Percentiles rank a stretch among this genome's conserved stretches.
Conservation (phyloP, 2,888 invertebrate genomes). For the Stenoptilia bipunctidactyla region DNA sequence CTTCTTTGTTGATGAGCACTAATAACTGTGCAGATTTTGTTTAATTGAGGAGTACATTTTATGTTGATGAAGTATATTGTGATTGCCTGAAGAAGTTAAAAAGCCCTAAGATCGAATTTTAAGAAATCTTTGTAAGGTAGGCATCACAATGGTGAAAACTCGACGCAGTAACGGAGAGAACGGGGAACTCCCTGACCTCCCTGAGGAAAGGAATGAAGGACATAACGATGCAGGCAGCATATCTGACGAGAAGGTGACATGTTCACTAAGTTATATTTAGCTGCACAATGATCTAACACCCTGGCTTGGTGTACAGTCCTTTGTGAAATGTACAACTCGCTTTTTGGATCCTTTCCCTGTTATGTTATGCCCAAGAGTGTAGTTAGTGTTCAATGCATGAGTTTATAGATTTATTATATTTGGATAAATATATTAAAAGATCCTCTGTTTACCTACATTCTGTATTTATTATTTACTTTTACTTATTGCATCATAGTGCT, state of each 20-base stretch:
- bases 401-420: conserved; percentile 22
- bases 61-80: too few species aligned
- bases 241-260: conserved; percentile 63
- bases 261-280: conserved; percentile 32
- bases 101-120: too few species aligned
- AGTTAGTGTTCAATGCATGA: conserved; percentile 34
- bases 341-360: not conserved
- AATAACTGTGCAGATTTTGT: too few species aligned
- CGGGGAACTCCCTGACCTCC: conserved; percentile 37
- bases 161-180: conserved; percentile 68
- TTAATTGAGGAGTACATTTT: too few species aligned
- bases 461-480: not conserved
- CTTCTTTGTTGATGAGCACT: not conserved
- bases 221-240: conserved; percentile 61
- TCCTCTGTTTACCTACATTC: not conserved
- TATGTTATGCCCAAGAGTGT: not conserved
- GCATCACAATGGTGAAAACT: conserved; percentile 67
- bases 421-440: not conserved
- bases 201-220: conserved; percentile 59
- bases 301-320: conserved; percentile 31
- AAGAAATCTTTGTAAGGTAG: conserved; percentile 12
- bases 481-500: not conserved
- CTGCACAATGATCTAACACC: conserved; percentile 27
- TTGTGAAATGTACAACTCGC: conserved; percentile 18
- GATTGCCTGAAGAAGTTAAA: too few species aligned